phyloP scores from a whole-genome alignment of 1,140 invertebrate genomes.

The Lethocerus indicus region DNA sequence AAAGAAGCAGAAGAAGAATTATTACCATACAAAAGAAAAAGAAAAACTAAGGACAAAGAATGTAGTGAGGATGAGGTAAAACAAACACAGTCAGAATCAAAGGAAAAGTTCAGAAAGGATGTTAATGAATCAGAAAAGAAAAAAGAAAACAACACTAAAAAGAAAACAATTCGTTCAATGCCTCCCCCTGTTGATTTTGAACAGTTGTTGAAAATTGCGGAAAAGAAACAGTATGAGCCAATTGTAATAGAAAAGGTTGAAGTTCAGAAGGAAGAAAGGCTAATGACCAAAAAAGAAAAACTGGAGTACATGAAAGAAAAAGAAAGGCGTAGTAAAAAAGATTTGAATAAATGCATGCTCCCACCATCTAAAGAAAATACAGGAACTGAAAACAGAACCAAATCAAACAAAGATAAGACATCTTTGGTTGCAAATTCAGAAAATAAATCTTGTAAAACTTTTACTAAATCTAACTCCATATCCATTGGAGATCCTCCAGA shows the following conservation, averaged over 20 bases:
- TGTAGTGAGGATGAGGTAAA: slow-evolving; percentile 9
- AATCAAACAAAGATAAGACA: no score
- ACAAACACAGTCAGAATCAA: not conserved
- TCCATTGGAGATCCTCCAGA: no score
- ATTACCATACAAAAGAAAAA: slow-evolving; percentile 43
- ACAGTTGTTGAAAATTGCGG: slow-evolving; percentile 57
- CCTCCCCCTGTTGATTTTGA: slow-evolving; percentile 58
- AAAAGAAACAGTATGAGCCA: slow-evolving; percentile 66
- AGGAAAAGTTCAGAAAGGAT: slow-evolving; percentile 3
- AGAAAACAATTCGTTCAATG: slow-evolving; percentile 31
- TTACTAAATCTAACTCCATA: no score
- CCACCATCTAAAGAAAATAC: no score
- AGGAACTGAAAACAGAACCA: no score
- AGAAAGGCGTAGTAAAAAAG: slow-evolving; percentile 22
- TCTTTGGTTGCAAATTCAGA: no score
- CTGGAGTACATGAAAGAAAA: slow-evolving; percentile 45
- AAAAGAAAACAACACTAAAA: slow-evolving; percentile 25
- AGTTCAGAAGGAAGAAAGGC: slow-evolving; percentile 29
- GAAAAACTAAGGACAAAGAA: slow-evolving; percentile 29
- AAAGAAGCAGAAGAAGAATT: slow-evolving; percentile 53
- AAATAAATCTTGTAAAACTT: no score
- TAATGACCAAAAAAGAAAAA: slow-evolving; percentile 63
- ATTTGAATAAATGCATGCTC: slow-evolving; percentile 15
- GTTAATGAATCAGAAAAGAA: slow-evolving; percentile 17
- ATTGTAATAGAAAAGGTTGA: slow-evolving; percentile 38